Conservation (phyloP, 2,797 vertebrate genomes). For the Tiaroga cobitis region DNA sequence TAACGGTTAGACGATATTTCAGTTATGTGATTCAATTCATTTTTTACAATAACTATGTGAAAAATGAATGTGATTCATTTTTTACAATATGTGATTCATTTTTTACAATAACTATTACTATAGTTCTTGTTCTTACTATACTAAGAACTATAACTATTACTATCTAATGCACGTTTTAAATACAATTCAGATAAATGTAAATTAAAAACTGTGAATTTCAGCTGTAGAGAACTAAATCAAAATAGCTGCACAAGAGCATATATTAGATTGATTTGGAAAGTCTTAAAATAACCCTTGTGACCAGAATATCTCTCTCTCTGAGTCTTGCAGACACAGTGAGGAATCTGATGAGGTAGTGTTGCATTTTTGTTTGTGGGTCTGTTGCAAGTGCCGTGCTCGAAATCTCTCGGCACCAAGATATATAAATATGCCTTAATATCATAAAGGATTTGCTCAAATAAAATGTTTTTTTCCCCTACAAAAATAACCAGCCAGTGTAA, state of each 20-base stretch:
- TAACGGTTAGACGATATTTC: neutral
- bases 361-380: constrained; percentile 76
- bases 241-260: constrained; percentile 27
- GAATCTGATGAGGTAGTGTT: constrained; percentile 79
- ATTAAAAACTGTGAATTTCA: neutral
- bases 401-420: constrained; percentile 60
- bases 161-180: neutral
- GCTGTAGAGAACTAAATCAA: neutral
- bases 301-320: constrained; percentile 52
- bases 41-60: neutral
- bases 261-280: constrained; percentile 29
- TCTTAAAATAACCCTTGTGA: constrained; percentile 50
- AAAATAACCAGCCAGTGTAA: neutral
- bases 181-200: neutral
- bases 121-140: too few species aligned
- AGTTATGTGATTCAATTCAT: neutral
- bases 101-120: neutral
- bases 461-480: neutral
- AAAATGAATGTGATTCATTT: too few species aligned
- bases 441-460: neutral
- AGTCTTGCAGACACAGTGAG: constrained; percentile 70
- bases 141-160: too few species aligned
- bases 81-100: neutral
- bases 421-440: constrained; percentile 11
- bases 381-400: constrained; percentile 67